Evolutionary conservation across 2,113 vertebrate species (phyloP), one percentile per base, ranked within the genome.

Genomic region (Gobiocypris rarus): DNA sequence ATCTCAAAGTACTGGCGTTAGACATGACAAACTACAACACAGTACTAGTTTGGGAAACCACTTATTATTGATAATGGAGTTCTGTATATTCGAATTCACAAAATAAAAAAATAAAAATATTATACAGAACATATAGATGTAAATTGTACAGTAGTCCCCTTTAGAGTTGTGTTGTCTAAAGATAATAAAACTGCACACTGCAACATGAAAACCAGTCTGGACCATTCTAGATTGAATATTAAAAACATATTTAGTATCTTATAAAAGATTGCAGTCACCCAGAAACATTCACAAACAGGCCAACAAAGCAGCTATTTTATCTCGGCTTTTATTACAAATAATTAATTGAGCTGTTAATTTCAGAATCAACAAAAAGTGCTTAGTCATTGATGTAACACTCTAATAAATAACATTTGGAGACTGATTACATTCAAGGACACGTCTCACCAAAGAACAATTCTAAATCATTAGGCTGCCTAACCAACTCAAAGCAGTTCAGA

Each of bases 1-100:
- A 11, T 45, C 84, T 92, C 86, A 84, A 89, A 81, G 83, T 14
- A 88, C 77, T 1, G 56, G 84, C 86, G 87, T 75, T 75, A 50
- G 45, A 81, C 81, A 83, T 54, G 89, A 50, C 86, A 83, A 52
- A 58, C 71, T 77, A 85, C 58, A 87, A 89, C 41, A 83, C 61
- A 88, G 85, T 45, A 83, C 86, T 22, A 58, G 89, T 93, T 92
- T 93, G 89, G 76, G 91, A 91, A 93, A 92, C 92, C 92, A 92
- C 89, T 92, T 89, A 92, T 90, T 43, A 89, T 91, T 91, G 92
- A 90, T 93, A 83, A 92, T 93, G 89, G 91, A 93, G 91, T 83
- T 77, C 85, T 34, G 69, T 70, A 8, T 79, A 1, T 79, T 63
- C 41, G 73, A 34, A 14, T 50, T 73, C 31, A 54, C 71, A 54